Base-by-base conservation (phyloP, 2,113 vertebrate species). In the Rhombomys opimus region DNA sequence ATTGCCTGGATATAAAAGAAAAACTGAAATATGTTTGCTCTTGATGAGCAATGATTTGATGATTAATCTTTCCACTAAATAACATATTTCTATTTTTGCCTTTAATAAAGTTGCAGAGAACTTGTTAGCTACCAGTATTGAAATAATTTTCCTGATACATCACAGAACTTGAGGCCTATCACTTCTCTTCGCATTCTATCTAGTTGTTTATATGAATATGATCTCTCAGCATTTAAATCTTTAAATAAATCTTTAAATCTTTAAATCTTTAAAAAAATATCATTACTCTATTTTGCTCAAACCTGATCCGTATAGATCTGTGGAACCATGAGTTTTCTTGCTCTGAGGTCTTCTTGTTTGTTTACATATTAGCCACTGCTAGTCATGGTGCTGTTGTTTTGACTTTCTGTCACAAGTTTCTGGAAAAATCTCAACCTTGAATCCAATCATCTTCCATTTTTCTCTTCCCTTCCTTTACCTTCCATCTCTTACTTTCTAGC, bases 231-330 rank as follows among this genome's bases (percentile, higher is more conserved):
- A 93, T 17, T 89, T 88, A 77, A 4, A 93, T 85, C 32, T 87
- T 2, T 90, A 91, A 50, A 96, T 88, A 77, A 4, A 93, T 85
- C 32, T 87, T 2, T 90, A 91, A 50, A 96, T n/a, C n/a, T 17
- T 89, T 88, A 77, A 4, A 93, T 85, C 32, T 87, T 2, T 90
- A 91, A 50, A 96, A 96, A 90, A 65, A 87, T 91, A 12, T 57
- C 2, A 86, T 14, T 92, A 7, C 68, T 88, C 0, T 84, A 38
- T 15, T 92, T 76, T 75, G 41, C 76, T 27, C 88, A 73, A 18
- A 14, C 2, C 87, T 82, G 88, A 86, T 93, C 75, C n/a, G 89
- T 46, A 38, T 82, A 77, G 23, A 92, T 50, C 59, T 80, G 4
- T 38, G 11, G 52, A 89, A 86, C 73, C 0, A 46, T 75, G 22